Conservation (phyloP, 1,140 invertebrate species). For the Leptinotarsa defecta region DNA sequence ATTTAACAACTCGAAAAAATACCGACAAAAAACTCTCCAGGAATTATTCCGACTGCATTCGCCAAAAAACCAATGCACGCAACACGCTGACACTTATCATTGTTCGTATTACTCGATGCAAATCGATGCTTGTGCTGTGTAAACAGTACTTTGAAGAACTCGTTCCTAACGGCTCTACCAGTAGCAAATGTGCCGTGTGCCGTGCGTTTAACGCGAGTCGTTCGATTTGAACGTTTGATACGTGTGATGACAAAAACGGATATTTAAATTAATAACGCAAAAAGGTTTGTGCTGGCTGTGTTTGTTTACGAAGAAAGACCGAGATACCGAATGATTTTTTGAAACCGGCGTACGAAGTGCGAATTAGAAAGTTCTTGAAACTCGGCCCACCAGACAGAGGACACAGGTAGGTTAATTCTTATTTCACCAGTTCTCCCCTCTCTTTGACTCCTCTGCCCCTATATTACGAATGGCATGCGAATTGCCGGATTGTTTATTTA, state of each 20-base stretch:
- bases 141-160: conserved; percentile 29
- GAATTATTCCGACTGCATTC: not conserved
- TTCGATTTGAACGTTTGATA: not conserved
- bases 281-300: conserved; percentile 9
- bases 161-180: conserved; percentile 29
- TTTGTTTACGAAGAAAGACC: not conserved
- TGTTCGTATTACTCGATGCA: conserved; percentile 7
- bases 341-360: not conserved
- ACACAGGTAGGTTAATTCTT: conserved; percentile 20
- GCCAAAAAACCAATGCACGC: conserved; percentile 3
- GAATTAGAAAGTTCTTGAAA: conserved; percentile 11
- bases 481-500: conserved; percentile 9
- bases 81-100: not conserved
- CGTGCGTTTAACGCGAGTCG: conserved; percentile 9
- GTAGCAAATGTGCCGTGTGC: conserved; percentile 17
- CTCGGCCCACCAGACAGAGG: not conserved
- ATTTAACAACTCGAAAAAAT: no score
- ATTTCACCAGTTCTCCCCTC: conserved; percentile 9
- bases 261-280: no score
- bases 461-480: no score
- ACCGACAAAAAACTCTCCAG: no score
- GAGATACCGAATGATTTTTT: conserved; percentile 7
- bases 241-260: not conserved
- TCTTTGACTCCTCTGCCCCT: not conserved
- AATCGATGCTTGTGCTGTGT: conserved; percentile 17